phyloP scores from a whole-genome alignment of 2,888 invertebrate genomes.

The Drosophila recens region DNA sequence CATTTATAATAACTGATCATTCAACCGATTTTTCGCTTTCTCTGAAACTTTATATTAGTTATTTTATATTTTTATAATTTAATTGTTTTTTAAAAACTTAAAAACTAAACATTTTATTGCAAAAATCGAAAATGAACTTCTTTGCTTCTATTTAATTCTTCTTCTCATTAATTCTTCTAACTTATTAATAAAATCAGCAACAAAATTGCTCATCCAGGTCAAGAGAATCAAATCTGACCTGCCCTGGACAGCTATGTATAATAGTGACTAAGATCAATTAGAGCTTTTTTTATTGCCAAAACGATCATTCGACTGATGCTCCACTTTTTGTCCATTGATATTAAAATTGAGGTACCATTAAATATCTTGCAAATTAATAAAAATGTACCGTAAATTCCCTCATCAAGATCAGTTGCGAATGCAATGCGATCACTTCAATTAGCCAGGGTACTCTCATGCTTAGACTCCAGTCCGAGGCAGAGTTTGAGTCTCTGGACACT shows the following conservation, averaged over 20 bases:
- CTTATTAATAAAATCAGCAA: not conserved
- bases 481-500: constrained; percentile 5
- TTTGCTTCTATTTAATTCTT: not conserved
- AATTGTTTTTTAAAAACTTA: not conserved
- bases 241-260: no score
- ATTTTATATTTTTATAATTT: not conserved
- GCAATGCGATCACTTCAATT: constrained; percentile 55
- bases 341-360: not conserved
- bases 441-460: constrained; percentile 38
- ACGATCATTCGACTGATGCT: not conserved
- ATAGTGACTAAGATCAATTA: not conserved
- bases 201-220: not conserved
- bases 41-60: not conserved
- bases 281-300: not conserved
- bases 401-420: constrained; percentile 32
- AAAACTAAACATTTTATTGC: no score
- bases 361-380: constrained; percentile 5
- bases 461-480: not conserved
- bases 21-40: not conserved
- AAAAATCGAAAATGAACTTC: not conserved
- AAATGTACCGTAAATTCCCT: constrained; percentile 9
- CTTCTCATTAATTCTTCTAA: no score
- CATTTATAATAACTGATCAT: not conserved
- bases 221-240: no score
- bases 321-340: not conserved